Base-by-base conservation (phyloP, 1,140 invertebrate species). In the Dinoponera quadriceps region DNA sequence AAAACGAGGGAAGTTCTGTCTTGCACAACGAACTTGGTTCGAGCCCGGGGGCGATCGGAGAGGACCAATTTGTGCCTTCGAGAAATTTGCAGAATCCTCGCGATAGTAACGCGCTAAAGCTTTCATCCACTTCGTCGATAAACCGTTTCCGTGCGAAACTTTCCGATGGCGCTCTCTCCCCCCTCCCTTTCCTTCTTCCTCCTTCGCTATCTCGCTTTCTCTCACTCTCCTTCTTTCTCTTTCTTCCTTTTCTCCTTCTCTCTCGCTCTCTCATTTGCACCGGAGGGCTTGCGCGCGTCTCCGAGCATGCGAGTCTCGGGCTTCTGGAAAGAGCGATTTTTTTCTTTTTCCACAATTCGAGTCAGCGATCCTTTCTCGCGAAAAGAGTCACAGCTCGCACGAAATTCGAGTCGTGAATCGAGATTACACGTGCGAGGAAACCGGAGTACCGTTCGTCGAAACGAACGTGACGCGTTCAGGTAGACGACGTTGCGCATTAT, bases 1-100 rank as follows among this genome's bases (percentile, higher is more conserved):
- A 44, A 49, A 82, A 62, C 27, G 78, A 60, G 60, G 74, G 16
- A 65, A 82, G 48, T 75, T 77, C 54, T 59, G 72, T 73, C 73
- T 83, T 72, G 49, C 59, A 72, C 69, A 82, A 82, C 29, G 59
- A 59, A 74, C 29, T 82, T 60, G 54, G 38, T 80, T 80, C 20
- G 65, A 62, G 48, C 55, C 59, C 20, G 27, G 33, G 57, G 74
- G 71, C 78, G 78, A 82, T 82, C 29, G 84, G 78, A 83, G 84
- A 83, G 55, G 65, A 68, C 54, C 38, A 65, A 87, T 72, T 60
- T 66, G 29, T 13, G 16, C 3, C 38, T 49, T 57, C 62, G 81
- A 80, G 63, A 68, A 84, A 84, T 72, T 75, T 68, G 55, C 48
- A 59, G 55, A 48, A 74, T 82, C 57, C 33, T 74, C 29, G 29